Evolutionary conservation across 2,888 invertebrate genomes (phyloP), one percentile per base, ranked within the genome.

Genomic region (Oegoconia quadripuncta): DNA sequence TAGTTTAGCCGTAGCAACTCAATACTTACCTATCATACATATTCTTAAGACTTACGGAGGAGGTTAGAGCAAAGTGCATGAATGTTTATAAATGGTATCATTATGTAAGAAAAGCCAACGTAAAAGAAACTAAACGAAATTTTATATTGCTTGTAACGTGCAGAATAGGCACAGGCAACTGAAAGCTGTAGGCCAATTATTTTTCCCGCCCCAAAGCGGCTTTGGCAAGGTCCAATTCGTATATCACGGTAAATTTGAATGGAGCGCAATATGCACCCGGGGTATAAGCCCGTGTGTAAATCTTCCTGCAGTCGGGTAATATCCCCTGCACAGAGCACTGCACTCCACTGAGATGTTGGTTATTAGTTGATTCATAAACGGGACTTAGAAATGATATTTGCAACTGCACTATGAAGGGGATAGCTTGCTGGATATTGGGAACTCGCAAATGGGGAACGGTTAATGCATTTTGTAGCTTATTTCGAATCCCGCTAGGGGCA

Each of bases 171-270:
- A 22, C 3, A 22, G 5, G 8, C 22, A 22, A 22, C n/a, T n/a
- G n/a, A n/a, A n/a, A n/a, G n/a, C n/a, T n/a, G 23, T 12, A 30
- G 6, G 30, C 18, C 17, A 30, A 30, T 30, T 18, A 30, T 29
- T 16, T 29, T 17, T 9, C 17, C 17, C 3, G 5, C 15, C 12
- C 14, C 7, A 27, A 17, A 11, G 30, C 11, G 30, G 34, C 25
- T 14, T 23, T 15, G 13, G 33, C 14, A 23, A 23, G 11, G 30
- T 18, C 22, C 14, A 14, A 34, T 34, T 34, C 34, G 34, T 34
- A 39, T 39, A 17, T 22, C 30, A 18, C 28, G 34, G 39, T 20
- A 34, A 34, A 39, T 39, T 39, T 37, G 37, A 37, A 37, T 28
- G 12, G 30, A 16, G 37, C 31, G 32, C 26, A 32, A 37, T 37